Percentiles rank a stretch among this genome's conserved stretches.
These are phyloP conservation scores for Pagrus major DNA, from an alignment of 2,113 vertebrate genomes.

Conservation along the genomic window DNA sequence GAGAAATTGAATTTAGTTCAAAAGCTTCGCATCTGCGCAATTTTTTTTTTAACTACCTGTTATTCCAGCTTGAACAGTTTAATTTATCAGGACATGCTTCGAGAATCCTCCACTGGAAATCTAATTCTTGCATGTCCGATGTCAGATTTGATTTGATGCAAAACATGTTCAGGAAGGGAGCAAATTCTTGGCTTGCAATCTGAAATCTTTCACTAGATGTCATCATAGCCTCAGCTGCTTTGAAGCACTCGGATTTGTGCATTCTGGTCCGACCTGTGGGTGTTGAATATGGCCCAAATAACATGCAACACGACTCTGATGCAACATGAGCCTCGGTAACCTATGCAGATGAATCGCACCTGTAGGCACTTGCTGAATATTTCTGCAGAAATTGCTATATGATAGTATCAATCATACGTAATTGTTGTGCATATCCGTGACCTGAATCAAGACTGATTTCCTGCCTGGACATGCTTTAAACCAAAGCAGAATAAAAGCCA, in stretches of 20 bases:
- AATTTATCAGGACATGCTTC: not conserved
- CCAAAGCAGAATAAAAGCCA: slow-evolving; percentile 54
- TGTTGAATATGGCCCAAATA: slow-evolving; percentile 19
- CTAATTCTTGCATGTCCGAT: not conserved
- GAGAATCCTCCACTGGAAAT: not conserved
- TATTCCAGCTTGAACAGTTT: slow-evolving; percentile 6
- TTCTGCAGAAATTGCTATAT: slow-evolving; percentile 10
- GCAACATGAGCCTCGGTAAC: slow-evolving; percentile 7
- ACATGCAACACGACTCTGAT: slow-evolving; percentile 20
- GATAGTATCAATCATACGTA: slow-evolving; percentile 34
- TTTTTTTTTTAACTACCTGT: slow-evolving; percentile 26
- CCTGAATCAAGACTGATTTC: slow-evolving; percentile 44
- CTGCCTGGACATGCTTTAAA: slow-evolving; percentile 60
- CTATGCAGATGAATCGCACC: slow-evolving; percentile 16
- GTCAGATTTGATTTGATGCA: slow-evolving; percentile 8
- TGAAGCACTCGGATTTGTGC: not conserved
- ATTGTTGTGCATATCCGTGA: slow-evolving; percentile 44
- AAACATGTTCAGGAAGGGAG: not conserved
- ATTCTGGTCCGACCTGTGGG: slow-evolving; percentile 19
- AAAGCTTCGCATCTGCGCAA: slow-evolving; percentile 4
- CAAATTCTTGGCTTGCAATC: slow-evolving; percentile 42
- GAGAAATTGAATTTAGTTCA: slow-evolving; percentile 27
- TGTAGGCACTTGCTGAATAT: slow-evolving; percentile 41
- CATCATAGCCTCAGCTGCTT: slow-evolving; percentile 52
- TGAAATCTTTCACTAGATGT: slow-evolving; percentile 73